phyloP scores from a whole-genome alignment of 2,888 invertebrate genomes.

The Lepidochitona cinerea region DNA sequence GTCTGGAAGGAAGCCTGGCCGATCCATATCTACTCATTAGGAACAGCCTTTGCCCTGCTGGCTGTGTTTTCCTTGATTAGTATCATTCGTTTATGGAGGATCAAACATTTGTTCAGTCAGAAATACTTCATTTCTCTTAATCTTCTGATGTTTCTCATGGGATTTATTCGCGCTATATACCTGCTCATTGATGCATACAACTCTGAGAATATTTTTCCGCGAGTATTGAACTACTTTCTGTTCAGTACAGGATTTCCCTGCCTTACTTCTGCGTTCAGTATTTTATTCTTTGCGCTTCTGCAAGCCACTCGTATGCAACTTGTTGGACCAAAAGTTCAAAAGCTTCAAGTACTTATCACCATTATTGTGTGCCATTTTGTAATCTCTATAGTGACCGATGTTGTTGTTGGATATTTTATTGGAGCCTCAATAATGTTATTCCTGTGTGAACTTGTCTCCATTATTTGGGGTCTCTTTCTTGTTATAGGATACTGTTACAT shows the following conservation, averaged over 20 bases:
- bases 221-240: slow-evolving; percentile 83
- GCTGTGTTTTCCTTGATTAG: slow-evolving; percentile 89
- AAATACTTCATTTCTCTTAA: slow-evolving; percentile 91
- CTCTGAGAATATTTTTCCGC: slow-evolving; percentile 83
- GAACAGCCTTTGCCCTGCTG: slow-evolving; percentile 86
- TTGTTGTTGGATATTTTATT: slow-evolving; percentile 70
- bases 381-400: slow-evolving; percentile 86
- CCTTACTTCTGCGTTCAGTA: slow-evolving; percentile 89
- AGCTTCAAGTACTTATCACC: slow-evolving; percentile 83
- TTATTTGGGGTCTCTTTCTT: slow-evolving; percentile 86
- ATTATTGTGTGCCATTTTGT: slow-evolving; percentile 85
- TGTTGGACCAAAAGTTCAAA: slow-evolving; percentile 75
- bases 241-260: slow-evolving; percentile 89
- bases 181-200: slow-evolving; percentile 94
- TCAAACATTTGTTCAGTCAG: slow-evolving; percentile 88
- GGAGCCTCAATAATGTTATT: slow-evolving; percentile 58
- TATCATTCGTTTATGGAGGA: slow-evolving; percentile 87
- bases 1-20: slow-evolving; percentile 85
- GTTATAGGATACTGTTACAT: slow-evolving; percentile 83
- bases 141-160: slow-evolving; percentile 85
- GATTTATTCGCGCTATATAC: slow-evolving; percentile 83
- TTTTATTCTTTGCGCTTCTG: slow-evolving; percentile 87
- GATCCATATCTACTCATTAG: slow-evolving; percentile 89
- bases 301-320: slow-evolving; percentile 78
- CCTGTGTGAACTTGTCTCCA: slow-evolving; percentile 83